phyloP scores from a whole-genome alignment of 2,797 vertebrate species.

The Vireo griseus region DNA sequence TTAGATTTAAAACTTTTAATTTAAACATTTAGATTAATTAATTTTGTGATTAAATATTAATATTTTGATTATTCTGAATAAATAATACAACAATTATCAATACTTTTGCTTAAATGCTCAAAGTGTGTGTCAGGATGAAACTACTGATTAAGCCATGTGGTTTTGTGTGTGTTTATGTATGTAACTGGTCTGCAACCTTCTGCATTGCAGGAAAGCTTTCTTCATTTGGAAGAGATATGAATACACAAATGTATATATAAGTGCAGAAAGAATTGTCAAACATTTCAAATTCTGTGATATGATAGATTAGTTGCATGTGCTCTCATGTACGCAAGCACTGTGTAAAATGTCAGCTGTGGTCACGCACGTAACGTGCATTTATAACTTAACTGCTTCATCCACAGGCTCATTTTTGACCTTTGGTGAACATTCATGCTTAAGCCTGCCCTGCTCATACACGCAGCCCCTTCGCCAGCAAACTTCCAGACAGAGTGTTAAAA shows the following conservation, averaged over 20 bases:
- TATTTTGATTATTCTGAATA: neutral
- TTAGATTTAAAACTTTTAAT: too few relatives aligned
- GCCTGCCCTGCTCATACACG: rapidly evolving
- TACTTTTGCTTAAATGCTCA: neutral
- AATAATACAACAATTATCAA: neutral
- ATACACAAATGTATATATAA: neutral
- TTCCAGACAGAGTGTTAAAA: neutral
- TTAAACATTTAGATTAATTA: too few relatives aligned
- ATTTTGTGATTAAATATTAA: too few relatives aligned
- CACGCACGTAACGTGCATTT: neutral
- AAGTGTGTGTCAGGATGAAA: neutral
- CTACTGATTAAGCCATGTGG: neutral
- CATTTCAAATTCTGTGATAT: neutral
- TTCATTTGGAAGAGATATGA: neutral
- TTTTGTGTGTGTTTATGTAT: neutral
- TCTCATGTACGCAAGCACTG: rapidly evolving
- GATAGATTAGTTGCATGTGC: neutral
- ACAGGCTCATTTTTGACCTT: neutral
- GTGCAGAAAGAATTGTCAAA: neutral
- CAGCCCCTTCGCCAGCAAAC: neutral
- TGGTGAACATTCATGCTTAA: neutral
- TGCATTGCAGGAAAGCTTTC: neutral
- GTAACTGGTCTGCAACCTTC: neutral
- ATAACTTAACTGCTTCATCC: neutral
- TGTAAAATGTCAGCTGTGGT: neutral